These are phyloP conservation scores for Xestia c-nigrum DNA, from an alignment of 2,888 invertebrate genomes.

Conservation along the genomic window DNA sequence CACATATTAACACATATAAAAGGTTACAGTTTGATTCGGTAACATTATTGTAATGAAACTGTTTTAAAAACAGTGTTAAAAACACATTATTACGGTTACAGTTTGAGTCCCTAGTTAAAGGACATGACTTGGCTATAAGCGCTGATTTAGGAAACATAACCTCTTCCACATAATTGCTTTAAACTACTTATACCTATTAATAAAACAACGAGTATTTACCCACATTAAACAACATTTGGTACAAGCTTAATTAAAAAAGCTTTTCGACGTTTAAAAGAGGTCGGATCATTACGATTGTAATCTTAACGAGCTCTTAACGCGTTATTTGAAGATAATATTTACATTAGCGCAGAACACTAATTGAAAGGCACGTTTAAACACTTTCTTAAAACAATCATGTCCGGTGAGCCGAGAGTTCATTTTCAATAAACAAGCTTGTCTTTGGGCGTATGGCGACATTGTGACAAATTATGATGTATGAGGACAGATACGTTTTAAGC, in stretches of 20 bases:
- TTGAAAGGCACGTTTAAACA: slow-evolving; percentile 61
- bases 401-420: slow-evolving; percentile 32
- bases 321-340: slow-evolving; percentile 61
- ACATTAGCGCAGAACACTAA: slow-evolving; percentile 60
- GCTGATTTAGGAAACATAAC: not conserved
- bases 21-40: too few relatives aligned
- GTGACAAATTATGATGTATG: slow-evolving; percentile 26
- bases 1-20: too few relatives aligned
- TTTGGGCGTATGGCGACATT: not conserved
- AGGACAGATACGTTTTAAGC: slow-evolving; percentile 7
- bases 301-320: slow-evolving; percentile 59
- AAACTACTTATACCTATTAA: not conserved
- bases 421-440: slow-evolving; percentile 11
- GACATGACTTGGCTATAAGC: not conserved
- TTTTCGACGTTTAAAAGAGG: slow-evolving; percentile 33
- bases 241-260: slow-evolving; percentile 35
- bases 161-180: not conserved
- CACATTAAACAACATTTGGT: slow-evolving; percentile 17
- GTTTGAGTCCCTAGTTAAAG: too few relatives aligned
- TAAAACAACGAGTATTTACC: not conserved
- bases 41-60: too few relatives aligned
- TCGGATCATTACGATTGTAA: slow-evolving; percentile 49
- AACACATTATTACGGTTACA: too few relatives aligned
- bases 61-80: too few relatives aligned
- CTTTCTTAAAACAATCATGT: slow-evolving; percentile 50